Evolutionary conservation across 2,797 vertebrate genomes (phyloP).

Genomic region (Heterohyrax brucei): DNA sequence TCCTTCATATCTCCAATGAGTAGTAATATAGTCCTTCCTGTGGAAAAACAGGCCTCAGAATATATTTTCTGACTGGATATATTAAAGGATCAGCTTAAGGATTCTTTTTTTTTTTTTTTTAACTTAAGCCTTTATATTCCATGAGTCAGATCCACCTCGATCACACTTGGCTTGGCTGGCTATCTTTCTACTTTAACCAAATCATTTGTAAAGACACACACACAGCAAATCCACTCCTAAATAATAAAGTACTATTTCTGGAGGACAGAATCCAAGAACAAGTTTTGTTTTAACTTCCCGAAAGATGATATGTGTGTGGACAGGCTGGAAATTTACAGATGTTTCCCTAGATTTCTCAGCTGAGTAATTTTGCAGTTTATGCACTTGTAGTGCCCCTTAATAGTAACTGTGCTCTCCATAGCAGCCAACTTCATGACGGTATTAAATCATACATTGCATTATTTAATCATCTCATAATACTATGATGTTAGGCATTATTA

Average conservation of each 20-base stretch:
- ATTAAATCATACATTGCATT: background rate
- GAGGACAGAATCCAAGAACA: background rate
- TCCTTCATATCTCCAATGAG: background rate
- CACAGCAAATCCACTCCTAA: background rate
- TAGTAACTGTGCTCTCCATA: background rate
- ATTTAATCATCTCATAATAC: background rate
- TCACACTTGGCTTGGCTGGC: too few species aligned
- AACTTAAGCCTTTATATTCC: too few species aligned
- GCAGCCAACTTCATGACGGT: background rate
- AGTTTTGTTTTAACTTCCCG: background rate
- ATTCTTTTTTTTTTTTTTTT: background rate
- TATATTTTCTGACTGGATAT: background rate
- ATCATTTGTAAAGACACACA: background rate
- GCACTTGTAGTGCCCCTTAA: background rate
- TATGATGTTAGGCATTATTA: background rate
- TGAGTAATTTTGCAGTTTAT: background rate
- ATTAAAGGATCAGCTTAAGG: background rate
- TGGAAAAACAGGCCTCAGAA: background rate
- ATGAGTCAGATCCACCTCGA: too few species aligned
- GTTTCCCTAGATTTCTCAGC: background rate
- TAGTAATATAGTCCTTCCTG: background rate
- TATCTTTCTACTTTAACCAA: background rate
- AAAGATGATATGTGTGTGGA: background rate
- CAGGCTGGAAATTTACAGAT: background rate
- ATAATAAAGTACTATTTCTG: background rate